Evolutionary conservation across 2,113 vertebrate genomes (phyloP).

Genomic region (Hippocampus abdominalis): DNA sequence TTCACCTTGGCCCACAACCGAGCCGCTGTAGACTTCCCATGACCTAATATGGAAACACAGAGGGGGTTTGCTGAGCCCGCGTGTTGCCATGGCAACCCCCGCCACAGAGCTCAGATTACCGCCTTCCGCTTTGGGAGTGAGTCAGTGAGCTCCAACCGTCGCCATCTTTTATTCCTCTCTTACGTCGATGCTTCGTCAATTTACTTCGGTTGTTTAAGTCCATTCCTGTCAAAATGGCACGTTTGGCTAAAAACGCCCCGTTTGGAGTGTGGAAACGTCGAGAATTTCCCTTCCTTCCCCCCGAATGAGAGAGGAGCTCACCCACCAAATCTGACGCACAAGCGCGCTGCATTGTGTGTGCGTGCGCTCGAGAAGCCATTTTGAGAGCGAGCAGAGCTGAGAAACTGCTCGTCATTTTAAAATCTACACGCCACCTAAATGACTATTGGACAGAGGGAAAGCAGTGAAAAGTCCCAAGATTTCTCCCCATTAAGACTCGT

Average conservation of each 20-base stretch:
- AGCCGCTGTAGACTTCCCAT: conserved; percentile 44
- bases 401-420: conserved; percentile 62
- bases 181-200: neutral
- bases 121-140: conserved; percentile 42
- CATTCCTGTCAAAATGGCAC: neutral
- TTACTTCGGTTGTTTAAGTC: neutral
- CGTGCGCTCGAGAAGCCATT: conserved; percentile 69
- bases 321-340: conserved; percentile 68
- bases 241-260: neutral
- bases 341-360: conserved; percentile 44
- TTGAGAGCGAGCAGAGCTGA: conserved; percentile 71
- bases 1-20: conserved; percentile 8
- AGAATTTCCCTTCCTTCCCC: conserved; percentile 6
- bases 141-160: conserved; percentile 16
- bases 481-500: conserved; percentile 35
- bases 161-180: conserved; percentile 22
- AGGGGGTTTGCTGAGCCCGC: conserved; percentile 44
- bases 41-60: conserved; percentile 71
- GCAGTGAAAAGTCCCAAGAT: conserved; percentile 57
- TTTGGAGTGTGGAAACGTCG: conserved; percentile 1
- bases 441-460: conserved; percentile 55
- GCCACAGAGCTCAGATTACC: conserved; percentile 57
- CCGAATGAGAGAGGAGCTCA: conserved; percentile 54
- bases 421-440: conserved; percentile 30
- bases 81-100: conserved; percentile 54